Evolutionary conservation across 2,113 vertebrate genomes (phyloP), one percentile per base, ranked within the genome.

Genomic region (Bufo gargarizans): DNA sequence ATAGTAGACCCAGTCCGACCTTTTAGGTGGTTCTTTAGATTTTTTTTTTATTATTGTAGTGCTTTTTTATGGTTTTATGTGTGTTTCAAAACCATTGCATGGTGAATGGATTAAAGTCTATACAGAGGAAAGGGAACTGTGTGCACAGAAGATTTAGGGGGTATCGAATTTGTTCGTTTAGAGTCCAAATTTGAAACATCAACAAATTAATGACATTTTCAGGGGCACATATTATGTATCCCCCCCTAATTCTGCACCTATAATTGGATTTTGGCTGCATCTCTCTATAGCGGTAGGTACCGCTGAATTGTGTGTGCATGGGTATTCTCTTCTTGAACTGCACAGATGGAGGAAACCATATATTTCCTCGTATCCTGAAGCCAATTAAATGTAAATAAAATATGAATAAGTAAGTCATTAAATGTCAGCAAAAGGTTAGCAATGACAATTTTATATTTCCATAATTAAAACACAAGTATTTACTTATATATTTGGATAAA

Each of bases 331-430:
- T 12, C 67, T 33, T 9, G 22, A 72, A 45, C 74, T 13, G 47
- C 74, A 78, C 55, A 80, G 77, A 58, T 59, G 77, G 55, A 56
- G 22, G 55, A 33, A 56, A 8, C 55, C 53, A 13, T 58, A 33
- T 58, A 58, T 80, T 10, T 80, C 22, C 77, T 58, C 11, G 12
- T 16, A 58, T 22, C n/a, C 53, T 13, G n/a, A 0, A 80, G 55
- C 19, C 20, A 56, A 78, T 78, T 49, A 76, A 50, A 49, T 19
- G 9, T 43, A 80, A 80, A 80, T 80, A 16, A 59, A 59, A 80
- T 33, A 49, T 79, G 77, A 80, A 55, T 78, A 78, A 47, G 71
- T 74, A 45, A 74, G 16, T 76, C 16, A 20, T 47, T 76, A 49
- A 76, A 76, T 76, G 50, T 76, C 45, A 50, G 72, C 3, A 3